These are phyloP conservation scores for Choloepus didactylus DNA, from an alignment of 2,797 vertebrate genomes.

Conservation along the genomic window DNA sequence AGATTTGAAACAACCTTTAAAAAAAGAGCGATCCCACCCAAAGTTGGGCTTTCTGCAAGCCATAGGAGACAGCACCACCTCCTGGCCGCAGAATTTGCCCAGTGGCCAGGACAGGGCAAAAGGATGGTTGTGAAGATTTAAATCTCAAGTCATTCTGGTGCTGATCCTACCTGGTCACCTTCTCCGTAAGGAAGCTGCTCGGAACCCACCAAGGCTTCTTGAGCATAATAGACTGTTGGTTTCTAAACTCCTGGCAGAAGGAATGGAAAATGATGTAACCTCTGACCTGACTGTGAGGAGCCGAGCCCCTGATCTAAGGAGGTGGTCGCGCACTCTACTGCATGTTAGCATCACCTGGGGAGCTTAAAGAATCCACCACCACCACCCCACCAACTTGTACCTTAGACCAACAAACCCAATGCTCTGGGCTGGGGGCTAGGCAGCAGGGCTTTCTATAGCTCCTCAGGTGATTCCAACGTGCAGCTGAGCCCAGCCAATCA, in stretches of 20 bases:
- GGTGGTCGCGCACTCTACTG: background rate
- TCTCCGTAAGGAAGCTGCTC: background rate
- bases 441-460: background rate
- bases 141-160: background rate
- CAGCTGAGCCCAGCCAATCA: background rate
- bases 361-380: background rate
- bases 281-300: accelerated
- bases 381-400: no score
- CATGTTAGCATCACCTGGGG: no score
- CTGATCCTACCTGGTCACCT: background rate
- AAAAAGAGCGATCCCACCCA: accelerated
- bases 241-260: background rate
- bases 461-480: background rate
- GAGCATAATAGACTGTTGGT: background rate
- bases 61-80: constrained; percentile 69
- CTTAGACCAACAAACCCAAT: background rate
- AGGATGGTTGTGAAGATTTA: background rate
- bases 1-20: background rate
- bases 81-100: background rate
- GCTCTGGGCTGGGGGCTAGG: background rate
- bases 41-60: background rate
- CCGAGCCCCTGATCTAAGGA: background rate
- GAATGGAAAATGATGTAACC: background rate
- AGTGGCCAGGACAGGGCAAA: accelerated
- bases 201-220: background rate